Conservation (phyloP, 2,888 invertebrate genomes). For the Epinotia demarniana region DNA sequence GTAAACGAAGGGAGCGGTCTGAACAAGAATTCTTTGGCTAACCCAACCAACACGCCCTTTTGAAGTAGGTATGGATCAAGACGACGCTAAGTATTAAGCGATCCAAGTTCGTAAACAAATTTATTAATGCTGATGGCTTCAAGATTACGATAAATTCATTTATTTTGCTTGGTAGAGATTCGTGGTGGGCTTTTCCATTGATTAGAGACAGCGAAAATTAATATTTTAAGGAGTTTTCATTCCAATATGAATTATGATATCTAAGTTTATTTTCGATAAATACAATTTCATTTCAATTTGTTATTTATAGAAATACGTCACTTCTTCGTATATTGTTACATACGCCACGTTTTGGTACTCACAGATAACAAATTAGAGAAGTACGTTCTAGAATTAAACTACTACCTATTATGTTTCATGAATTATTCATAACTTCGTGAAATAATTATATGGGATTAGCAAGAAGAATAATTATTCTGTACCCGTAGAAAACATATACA, state of each 20-base stretch:
- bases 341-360: not conserved
- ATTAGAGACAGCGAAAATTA: slow-evolving; percentile 19
- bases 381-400: too few relatives aligned
- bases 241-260: not conserved
- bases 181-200: slow-evolving; percentile 5
- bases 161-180: slow-evolving; percentile 7
- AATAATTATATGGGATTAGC: too few relatives aligned
- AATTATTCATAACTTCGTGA: too few relatives aligned
- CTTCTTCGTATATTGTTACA: not conserved
- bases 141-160: slow-evolving; percentile 32
- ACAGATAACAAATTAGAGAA: not conserved
- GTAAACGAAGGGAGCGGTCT: slow-evolving; percentile 37
- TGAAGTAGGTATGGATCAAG: slow-evolving; percentile 41
- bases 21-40: slow-evolving; percentile 42
- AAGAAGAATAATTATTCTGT: too few relatives aligned
- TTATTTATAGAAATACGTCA: too few relatives aligned
- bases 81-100: slow-evolving; percentile 21
- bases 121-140: slow-evolving; percentile 37
- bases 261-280: not conserved
- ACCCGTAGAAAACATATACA: too few relatives aligned
- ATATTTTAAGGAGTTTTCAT: slow-evolving; percentile 5
- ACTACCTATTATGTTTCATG: too few relatives aligned
- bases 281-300: not conserved
- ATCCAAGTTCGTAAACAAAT: slow-evolving; percentile 34
- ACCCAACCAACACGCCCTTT: slow-evolving; percentile 42